A percentile compares a stretch with the other conserved stretches of the same genome.
phyloP scores from a whole-genome alignment of 1,140 invertebrate species.

The Chrysopa pallens region DNA sequence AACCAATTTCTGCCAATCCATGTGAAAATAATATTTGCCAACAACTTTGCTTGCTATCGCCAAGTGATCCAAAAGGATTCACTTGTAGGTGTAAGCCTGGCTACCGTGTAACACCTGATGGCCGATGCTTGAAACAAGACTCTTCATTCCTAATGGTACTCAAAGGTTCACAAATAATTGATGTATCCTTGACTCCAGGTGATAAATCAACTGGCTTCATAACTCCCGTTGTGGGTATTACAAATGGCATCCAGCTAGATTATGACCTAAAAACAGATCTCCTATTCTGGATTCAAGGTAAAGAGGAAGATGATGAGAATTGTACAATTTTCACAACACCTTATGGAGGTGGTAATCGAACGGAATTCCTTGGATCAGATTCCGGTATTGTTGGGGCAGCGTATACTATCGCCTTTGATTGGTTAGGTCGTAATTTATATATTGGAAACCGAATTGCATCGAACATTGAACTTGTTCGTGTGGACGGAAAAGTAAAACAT shows the following conservation, averaged over 20 bases:
- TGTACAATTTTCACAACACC: constrained; percentile 71
- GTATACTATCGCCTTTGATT: constrained; percentile 85
- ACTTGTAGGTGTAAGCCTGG: constrained; percentile 86
- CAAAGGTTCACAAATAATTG: constrained; percentile 74
- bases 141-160: constrained; percentile 80
- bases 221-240: constrained; percentile 78
- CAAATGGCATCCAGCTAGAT: constrained; percentile 76
- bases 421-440: constrained; percentile 88
- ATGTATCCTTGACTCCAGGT: constrained; percentile 55
- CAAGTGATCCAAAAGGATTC: constrained; percentile 42
- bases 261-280: constrained; percentile 71
- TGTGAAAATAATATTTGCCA: constrained; percentile 64
- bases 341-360: constrained; percentile 73
- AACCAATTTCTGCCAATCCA: constrained; percentile 69
- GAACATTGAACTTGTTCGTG: constrained; percentile 81
- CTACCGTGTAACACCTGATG: constrained; percentile 45
- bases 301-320: constrained; percentile 50
- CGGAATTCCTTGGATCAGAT: constrained; percentile 60
- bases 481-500: constrained; percentile 68
- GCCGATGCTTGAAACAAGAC: constrained; percentile 69
- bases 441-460: constrained; percentile 82
- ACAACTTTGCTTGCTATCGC: constrained; percentile 83
- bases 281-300: constrained; percentile 72
- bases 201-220: constrained; percentile 59
- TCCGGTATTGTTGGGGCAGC: constrained; percentile 78